Evolutionary conservation across 2,113 vertebrate genomes (phyloP).

Genomic region (Heterochromis multidens): DNA sequence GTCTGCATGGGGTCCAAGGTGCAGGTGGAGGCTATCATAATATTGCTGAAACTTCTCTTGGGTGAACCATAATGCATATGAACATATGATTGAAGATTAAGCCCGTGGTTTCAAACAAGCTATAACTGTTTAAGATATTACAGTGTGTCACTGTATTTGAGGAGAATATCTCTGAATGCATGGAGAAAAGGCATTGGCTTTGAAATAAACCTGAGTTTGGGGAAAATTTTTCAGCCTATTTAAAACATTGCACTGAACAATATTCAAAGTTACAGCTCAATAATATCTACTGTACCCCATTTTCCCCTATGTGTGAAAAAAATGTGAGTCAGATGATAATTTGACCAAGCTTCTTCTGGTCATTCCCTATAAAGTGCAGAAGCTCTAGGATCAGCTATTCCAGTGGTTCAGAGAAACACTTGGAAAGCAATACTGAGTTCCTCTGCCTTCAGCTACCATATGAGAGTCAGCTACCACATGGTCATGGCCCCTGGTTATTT

Average conservation of each 20-base stretch:
- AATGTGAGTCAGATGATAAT: not conserved
- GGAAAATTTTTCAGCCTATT: not conserved
- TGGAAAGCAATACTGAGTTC: not conserved
- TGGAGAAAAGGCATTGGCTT: not conserved
- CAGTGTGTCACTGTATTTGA: not conserved
- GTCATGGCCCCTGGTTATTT: no score
- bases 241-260: not conserved
- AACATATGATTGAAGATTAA: not conserved
- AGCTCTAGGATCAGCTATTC: not conserved
- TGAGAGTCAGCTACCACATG: not conserved
- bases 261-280: not conserved
- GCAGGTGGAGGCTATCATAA: not conserved
- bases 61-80: not conserved
- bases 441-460: not conserved
- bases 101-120: not conserved
- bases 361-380: accelerated
- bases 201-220: not conserved
- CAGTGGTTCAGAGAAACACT: not conserved
- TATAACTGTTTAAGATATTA: not conserved
- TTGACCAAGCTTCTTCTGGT: not conserved
- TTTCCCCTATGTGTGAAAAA: not conserved
- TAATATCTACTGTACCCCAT: not conserved
- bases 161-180: not conserved
- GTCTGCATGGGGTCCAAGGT: not conserved
- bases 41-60: not conserved